A percentile compares a stretch with the other conserved stretches of the same genome.
Conservation (phyloP, 2,113 vertebrate species). For the Pelmatolapia mariae region DNA sequence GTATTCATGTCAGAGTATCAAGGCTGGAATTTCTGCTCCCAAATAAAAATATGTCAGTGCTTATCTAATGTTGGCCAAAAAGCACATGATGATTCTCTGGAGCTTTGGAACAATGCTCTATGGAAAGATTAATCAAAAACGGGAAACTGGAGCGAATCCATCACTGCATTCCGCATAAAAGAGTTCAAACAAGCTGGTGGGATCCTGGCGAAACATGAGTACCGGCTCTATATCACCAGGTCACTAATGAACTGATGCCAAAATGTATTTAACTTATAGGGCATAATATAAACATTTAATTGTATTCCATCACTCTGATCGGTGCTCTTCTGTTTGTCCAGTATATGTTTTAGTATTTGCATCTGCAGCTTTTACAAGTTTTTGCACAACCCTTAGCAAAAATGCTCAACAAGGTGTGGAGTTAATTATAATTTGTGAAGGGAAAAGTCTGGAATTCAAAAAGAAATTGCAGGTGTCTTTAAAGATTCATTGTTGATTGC, state of each 20-base stretch:
- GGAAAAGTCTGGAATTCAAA: not conserved
- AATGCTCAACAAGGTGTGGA: not conserved
- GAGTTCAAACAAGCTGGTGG: not conserved
- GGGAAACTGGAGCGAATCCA: not conserved
- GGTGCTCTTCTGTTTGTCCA: not conserved
- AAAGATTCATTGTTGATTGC: not conserved
- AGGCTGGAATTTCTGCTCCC: not conserved
- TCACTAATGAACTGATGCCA: not conserved
- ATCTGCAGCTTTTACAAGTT: not conserved
- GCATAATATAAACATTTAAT: not conserved
- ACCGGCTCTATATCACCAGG: not conserved
- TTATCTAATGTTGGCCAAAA: slow-evolving; percentile 14
- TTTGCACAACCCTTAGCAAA: not conserved
- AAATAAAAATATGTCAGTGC: slow-evolving; percentile 8
- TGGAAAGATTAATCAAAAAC: slow-evolving; percentile 9
- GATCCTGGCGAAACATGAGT: not conserved
- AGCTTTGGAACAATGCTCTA: slow-evolving; percentile 16
- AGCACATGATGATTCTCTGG: slow-evolving; percentile 28
- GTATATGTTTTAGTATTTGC: not conserved
- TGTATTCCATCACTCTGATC: not conserved
- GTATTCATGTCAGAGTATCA: slow-evolving; percentile 1
- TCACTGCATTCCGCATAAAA: not conserved
- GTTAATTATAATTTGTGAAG: not conserved
- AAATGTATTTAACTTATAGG: not conserved
- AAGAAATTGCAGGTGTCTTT: not conserved